Conservation (phyloP, 2,113 vertebrate species). For the Progne subis region DNA sequence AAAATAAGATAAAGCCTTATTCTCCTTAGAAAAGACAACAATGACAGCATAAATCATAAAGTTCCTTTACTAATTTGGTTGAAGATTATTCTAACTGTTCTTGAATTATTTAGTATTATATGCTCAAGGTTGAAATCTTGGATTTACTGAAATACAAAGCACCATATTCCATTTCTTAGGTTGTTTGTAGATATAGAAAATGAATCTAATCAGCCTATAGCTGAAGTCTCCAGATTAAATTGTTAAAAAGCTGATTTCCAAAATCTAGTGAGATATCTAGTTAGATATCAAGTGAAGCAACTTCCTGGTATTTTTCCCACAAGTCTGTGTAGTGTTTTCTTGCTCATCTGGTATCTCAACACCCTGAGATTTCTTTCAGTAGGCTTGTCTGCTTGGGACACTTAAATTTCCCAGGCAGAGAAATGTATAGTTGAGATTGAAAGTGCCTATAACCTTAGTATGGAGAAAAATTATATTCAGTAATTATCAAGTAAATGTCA, state of each 20-base stretch:
- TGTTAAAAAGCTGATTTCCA: neutral
- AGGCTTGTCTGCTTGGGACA: neutral
- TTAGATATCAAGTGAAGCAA: neutral
- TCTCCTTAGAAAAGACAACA: conserved; percentile 22
- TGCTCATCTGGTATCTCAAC: neutral
- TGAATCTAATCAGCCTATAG: neutral
- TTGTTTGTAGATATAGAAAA: neutral
- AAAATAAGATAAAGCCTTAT: conserved; percentile 54
- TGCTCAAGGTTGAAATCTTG: neutral
- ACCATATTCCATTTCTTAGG: neutral
- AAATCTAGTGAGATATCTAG: neutral
- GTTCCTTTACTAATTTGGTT: conserved; percentile 35
- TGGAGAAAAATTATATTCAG: neutral
- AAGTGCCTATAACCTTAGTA: neutral
- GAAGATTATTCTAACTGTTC: neutral
- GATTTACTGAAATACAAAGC: neutral
- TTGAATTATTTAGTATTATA: conserved; percentile 10
- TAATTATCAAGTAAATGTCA: neutral
- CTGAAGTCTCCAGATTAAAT: neutral
- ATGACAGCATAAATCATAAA: neutral
- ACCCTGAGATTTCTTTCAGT: neutral
- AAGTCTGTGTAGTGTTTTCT: neutral
- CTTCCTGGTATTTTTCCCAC: neutral
- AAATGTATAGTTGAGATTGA: neutral
- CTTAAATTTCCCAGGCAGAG: neutral